Base-by-base conservation (phyloP, 1,140 invertebrate genomes). In the Drusus annulatus region DNA sequence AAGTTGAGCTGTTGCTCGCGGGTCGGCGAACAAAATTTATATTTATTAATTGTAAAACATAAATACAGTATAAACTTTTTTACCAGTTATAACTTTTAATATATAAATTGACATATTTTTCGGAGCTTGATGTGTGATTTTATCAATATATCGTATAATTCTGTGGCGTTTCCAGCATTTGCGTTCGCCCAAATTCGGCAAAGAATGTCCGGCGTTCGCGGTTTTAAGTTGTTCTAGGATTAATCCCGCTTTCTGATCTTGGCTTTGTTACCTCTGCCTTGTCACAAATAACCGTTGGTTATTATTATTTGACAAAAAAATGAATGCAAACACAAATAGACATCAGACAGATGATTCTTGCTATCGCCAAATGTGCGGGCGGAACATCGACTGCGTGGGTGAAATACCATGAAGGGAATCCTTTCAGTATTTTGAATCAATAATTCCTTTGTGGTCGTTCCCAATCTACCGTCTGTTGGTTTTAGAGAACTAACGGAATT, bases 371-470 rank as follows among this genome's bases (percentile, higher is more conserved):
- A 63, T 74, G 69, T 74, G 69, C 69, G 52, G 69, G 50, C 69
- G 69, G 51, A 19, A 15, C 10, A 45, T 56, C 23, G 15, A 21
- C 25, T 25, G 76, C 52, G 76, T 78, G 76, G 76, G 76, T 78
- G 76, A 21, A 51, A 63, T 19, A 31, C 17, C 65, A 65, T 56
- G 69, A 74, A 68, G 50, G 65, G 51, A n/a, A n/a, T 62, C 23
- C 76, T 69, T 68, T 78, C 45, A 78, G 45, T 68, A 78, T 68
- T 45, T 63, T 63, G 23, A 51, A 78, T 78, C 76, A 78, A 78
- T 71, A 78, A 78, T 78, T 56, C 50, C 76, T 54, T 78, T 78
- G 76, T 78, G 23, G 54, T 74, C 76, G 63, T 56, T 15, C 50
- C 36, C 76, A 78, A 78, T 78, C 62, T 69, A 68, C 62, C 76